Percentiles rank a stretch among this genome's conserved stretches.
Evolutionary conservation across 2,888 invertebrate species (phyloP).

Genomic region (Ennomos erosarius): DNA sequence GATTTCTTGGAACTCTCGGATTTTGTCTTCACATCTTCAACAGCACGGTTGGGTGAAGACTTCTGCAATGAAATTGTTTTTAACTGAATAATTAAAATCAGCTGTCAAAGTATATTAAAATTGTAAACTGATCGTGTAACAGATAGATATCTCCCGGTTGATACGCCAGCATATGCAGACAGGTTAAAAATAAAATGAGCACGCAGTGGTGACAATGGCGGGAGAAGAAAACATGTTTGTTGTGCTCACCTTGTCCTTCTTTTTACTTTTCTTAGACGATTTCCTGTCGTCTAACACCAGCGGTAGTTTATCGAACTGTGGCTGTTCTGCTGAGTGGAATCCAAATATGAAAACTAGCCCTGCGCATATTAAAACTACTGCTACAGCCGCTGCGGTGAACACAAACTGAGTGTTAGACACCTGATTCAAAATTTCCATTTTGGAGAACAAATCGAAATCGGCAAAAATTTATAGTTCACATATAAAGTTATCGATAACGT

Average conservation of each 20-base stretch:
- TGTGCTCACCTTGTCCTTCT: slow-evolving; percentile 86
- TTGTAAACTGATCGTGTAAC: slow-evolving; percentile 24
- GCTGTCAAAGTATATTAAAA: neutral
- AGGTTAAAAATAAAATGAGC: slow-evolving; percentile 83
- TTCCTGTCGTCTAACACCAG: slow-evolving; percentile 87
- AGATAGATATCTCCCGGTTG: slow-evolving; percentile 51
- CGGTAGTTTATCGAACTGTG: slow-evolving; percentile 90
- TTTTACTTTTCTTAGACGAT: slow-evolving; percentile 88
- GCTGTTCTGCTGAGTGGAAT: slow-evolving; percentile 92
- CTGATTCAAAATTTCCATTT: slow-evolving; percentile 86
- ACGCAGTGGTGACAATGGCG: slow-evolving; percentile 56
- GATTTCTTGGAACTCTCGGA: slow-evolving; percentile 86
- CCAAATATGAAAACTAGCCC: slow-evolving; percentile 91
- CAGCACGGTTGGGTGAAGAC: slow-evolving; percentile 87
- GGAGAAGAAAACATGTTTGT: slow-evolving; percentile 51
- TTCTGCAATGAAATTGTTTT: slow-evolving; percentile 70
- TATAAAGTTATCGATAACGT: slow-evolving; percentile 78
- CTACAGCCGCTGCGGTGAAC: slow-evolving; percentile 84
- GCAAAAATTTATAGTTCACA: slow-evolving; percentile 72
- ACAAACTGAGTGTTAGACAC: slow-evolving; percentile 84
- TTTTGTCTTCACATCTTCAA: slow-evolving; percentile 84
- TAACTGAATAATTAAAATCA: slow-evolving; percentile 9
- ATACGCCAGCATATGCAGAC: slow-evolving; percentile 68
- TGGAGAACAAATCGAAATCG: slow-evolving; percentile 61
- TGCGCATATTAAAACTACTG: slow-evolving; percentile 89